Percentiles rank a stretch among this genome's conserved stretches.
Evolutionary conservation across 1,140 invertebrate genomes (phyloP).

Genomic region (Trichomalopsis sarcophagae): DNA sequence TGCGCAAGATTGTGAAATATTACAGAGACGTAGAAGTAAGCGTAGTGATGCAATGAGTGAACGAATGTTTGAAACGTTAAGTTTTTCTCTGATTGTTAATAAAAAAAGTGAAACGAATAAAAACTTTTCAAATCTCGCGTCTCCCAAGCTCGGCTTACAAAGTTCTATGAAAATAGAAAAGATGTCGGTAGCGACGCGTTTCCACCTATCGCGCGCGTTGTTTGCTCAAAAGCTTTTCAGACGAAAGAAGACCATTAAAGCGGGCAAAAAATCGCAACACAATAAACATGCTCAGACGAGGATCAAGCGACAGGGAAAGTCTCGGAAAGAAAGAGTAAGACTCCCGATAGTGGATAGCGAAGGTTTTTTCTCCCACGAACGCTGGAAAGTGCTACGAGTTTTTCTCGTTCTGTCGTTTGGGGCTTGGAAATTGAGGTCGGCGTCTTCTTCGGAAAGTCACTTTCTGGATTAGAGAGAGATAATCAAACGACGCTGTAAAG

Average conservation of each 20-base stretch:
- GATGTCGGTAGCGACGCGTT: neutral
- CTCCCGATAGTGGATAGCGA: neutral
- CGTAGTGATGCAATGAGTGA: too few species aligned
- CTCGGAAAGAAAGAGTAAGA: constrained; percentile 10
- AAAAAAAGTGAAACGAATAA: too few species aligned
- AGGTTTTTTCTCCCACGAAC: neutral
- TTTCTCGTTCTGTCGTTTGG: constrained; percentile 19
- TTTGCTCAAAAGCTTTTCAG: too few species aligned
- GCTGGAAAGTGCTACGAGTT: constrained; percentile 17
- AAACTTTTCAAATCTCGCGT: too few species aligned
- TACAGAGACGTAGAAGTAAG: too few species aligned
- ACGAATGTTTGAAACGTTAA: too few species aligned
- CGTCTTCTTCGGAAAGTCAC: neutral
- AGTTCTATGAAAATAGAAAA: neutral
- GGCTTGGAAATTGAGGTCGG: constrained; percentile 16
- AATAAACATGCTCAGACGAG: neutral
- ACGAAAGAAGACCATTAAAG: too few species aligned
- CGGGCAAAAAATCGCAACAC: neutral
- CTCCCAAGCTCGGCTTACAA: neutral
- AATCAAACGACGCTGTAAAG: neutral
- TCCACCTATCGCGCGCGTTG: too few species aligned
- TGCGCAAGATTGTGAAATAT: too few species aligned
- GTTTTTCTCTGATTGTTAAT: too few species aligned
- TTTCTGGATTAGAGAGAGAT: neutral
- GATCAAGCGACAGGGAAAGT: constrained; percentile 23